phyloP scores from a whole-genome alignment of 2,888 invertebrate species.

The Cheilosia pagana region DNA sequence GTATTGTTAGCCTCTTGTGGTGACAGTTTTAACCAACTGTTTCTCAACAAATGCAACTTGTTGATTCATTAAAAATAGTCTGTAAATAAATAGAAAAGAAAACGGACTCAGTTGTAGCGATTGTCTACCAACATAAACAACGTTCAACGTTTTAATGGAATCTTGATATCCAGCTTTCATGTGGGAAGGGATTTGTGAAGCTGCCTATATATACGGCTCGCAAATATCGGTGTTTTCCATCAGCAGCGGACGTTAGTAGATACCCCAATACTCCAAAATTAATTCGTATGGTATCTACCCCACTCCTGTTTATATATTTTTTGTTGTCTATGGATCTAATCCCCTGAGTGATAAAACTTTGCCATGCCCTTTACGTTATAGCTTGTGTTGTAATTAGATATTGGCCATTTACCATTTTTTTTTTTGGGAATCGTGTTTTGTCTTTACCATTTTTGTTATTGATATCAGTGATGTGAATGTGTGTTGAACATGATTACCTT shows the following conservation, averaged over 20 bases:
- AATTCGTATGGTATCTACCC: slow-evolving; percentile 48
- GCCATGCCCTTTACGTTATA: slow-evolving; percentile 11
- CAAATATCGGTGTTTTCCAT: slow-evolving; percentile 81
- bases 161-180: slow-evolving; percentile 79
- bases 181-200: slow-evolving; percentile 83
- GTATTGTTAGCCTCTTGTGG: slow-evolving; percentile 4
- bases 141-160: slow-evolving; percentile 43
- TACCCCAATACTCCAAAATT: slow-evolving; percentile 73
- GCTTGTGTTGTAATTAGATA: slow-evolving; percentile 48
- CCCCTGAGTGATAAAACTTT: slow-evolving; percentile 48
- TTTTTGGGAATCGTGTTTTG: slow-evolving; percentile 5
- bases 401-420: slow-evolving; percentile 18
- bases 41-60: slow-evolving; percentile 10
- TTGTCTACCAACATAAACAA: not conserved
- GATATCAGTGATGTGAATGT: slow-evolving; percentile 22
- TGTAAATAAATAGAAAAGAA: slow-evolving; percentile 14
- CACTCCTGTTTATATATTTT: slow-evolving; percentile 14
- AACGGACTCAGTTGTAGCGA: not conserved
- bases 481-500: slow-evolving; percentile 57
- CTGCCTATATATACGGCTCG: slow-evolving; percentile 82
- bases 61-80: slow-evolving; percentile 22
- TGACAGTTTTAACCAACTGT: no score
- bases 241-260: slow-evolving; percentile 81
- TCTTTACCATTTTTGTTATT: not conserved
- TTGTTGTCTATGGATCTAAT: slow-evolving; percentile 39